Evolutionary conservation across 2,113 vertebrate species (phyloP), one percentile per base, ranked within the genome.

Genomic region (Bucco capensis): DNA sequence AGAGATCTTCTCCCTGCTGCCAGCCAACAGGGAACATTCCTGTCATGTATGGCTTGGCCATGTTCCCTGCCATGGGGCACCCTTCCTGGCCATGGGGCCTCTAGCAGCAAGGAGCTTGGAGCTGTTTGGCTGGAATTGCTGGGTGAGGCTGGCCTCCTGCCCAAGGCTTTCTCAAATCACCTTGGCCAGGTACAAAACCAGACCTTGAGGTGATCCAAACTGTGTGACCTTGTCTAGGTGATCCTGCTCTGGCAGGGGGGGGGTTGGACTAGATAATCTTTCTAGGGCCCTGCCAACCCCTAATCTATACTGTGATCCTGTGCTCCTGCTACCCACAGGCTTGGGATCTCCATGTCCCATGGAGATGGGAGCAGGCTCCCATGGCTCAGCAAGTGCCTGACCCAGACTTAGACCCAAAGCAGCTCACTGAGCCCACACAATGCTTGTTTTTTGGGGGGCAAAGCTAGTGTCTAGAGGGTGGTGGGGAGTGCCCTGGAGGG

Each of bases 351-450:
- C 0, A 1, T 23, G 42, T 17, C 60, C 31, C 0, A 2, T 28
- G 15, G 58, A 42, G 25, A 4, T 14, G 38, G 64, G 25, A 86
- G 67, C 25, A 37, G 25, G 24, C 14, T 77, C 56, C 58, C 0
- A 0, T 13, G 14, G 46, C 42, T 64, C 6, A 0, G 25, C 30
- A 28, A n/a, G 30, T 28, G 38, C 53, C 10, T 25, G n/a, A n/a
- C n/a, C n/a, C n/a, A n/a, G n/a, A n/a, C n/a, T n/a, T n/a, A 3
- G 44, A 24, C 35, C 53, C 70, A 56, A 25, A 33, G 3, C 38
- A 33, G 6, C 42, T 57, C 27, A 18, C 27, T 0, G 0, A 47
- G n/a, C 60, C 23, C 60, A 14, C 2, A 2, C 8, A 0, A 5
- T 5, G 22, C 53, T 62, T n/a, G 46, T 4, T 8, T 12, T 54